phyloP scores from a whole-genome alignment of 2,888 invertebrate genomes.

The Andrena chrysosceles region DNA sequence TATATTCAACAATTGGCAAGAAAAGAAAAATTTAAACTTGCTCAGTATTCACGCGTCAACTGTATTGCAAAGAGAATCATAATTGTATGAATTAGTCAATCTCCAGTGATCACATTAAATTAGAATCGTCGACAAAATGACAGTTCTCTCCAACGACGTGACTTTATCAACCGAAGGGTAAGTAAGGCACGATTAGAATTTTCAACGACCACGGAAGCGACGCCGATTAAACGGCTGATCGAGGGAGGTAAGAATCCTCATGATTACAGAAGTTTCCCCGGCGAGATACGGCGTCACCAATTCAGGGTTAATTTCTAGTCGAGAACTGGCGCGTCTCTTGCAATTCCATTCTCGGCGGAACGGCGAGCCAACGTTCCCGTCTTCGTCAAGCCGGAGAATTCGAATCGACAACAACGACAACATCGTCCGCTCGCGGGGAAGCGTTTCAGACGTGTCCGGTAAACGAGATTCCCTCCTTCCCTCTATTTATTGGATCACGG shows the following conservation, averaged over 20 bases:
- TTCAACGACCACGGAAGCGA: background rate
- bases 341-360: conserved; percentile 2
- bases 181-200: conserved; percentile 12
- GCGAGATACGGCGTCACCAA: background rate
- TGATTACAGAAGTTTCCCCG: background rate
- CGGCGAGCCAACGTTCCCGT: conserved; percentile 17
- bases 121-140: conserved; percentile 1
- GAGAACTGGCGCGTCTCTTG: background rate
- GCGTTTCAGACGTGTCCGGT: conserved; percentile 69
- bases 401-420: conserved; percentile 52
- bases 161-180: background rate
- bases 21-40: background rate
- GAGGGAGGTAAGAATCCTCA: background rate
- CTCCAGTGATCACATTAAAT: background rate
- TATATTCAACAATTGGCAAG: background rate
- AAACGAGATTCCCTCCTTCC: conserved; percentile 64
- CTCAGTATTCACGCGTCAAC: background rate
- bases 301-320: conserved; percentile 4
- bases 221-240: conserved; percentile 7
- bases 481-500: conserved; percentile 68
- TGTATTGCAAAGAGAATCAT: no score
- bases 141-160: background rate
- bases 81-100: conserved; percentile 4
- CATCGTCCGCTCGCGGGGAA: background rate
- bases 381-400: conserved; percentile 37